phyloP scores from a whole-genome alignment of 2,888 invertebrate genomes.

The Microlaimidae sp. region DNA sequence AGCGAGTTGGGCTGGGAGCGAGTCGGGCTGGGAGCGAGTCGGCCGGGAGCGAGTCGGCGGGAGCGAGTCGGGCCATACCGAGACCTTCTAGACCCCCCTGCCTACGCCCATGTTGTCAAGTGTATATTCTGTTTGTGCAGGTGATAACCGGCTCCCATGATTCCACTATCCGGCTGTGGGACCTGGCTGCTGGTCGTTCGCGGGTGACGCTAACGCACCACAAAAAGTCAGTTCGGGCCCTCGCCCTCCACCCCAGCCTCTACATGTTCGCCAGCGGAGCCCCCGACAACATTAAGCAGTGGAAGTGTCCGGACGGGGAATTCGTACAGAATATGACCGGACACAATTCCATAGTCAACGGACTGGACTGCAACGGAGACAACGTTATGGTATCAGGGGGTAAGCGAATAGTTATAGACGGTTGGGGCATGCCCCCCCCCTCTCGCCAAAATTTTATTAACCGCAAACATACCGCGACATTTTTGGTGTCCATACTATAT shows the following conservation, averaged over 20 bases:
- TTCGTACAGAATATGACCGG: conserved; percentile 90
- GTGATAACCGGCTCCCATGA: conserved; percentile 52
- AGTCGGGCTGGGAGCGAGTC: too few species aligned
- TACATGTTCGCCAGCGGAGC: conserved; percentile 94
- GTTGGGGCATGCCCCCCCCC: neutral
- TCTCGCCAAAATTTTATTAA: too few species aligned
- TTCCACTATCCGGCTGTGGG: conserved; percentile 90
- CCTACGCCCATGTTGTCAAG: too few species aligned
- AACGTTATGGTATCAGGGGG: conserved; percentile 89
- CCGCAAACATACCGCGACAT: too few species aligned
- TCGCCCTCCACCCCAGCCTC: conserved; percentile 44
- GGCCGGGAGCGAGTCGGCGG: too few species aligned
- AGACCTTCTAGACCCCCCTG: too few species aligned
- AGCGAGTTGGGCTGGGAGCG: too few species aligned
- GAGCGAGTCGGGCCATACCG: neutral
- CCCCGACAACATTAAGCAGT: conserved; percentile 95
- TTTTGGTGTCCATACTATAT: neutral
- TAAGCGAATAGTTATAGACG: conserved; percentile 16
- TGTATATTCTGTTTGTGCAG: conserved; percentile 14
- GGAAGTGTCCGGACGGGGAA: conserved; percentile 93
- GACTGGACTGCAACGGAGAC: conserved; percentile 79
- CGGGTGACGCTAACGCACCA: conserved; percentile 89
- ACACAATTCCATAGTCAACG: conserved; percentile 92
- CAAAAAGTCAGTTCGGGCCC: conserved; percentile 56
- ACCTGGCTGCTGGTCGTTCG: conserved; percentile 84